Conservation (phyloP, 2,113 vertebrate genomes). For the human (Homo sapiens) region DNA sequence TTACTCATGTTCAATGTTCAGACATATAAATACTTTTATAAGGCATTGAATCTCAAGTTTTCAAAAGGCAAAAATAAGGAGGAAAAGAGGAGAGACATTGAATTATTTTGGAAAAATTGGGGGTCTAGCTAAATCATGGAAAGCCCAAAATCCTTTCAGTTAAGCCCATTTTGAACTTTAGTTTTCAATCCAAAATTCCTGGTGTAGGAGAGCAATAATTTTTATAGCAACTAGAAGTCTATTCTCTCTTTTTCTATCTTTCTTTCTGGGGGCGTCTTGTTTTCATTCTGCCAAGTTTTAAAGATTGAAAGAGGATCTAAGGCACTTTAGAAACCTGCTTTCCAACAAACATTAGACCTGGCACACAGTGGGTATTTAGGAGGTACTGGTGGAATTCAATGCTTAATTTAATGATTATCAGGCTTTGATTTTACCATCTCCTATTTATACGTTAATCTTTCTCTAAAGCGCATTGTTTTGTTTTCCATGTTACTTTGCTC, state of each 20-base stretch:
- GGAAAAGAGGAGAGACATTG: not conserved
- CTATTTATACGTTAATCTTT: not conserved
- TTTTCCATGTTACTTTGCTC: slow-evolving; percentile 15
- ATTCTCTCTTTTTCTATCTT: not conserved
- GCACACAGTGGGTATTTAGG: not conserved
- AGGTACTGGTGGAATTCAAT: not conserved
- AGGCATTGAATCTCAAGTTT: not conserved
- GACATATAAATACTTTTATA: not conserved
- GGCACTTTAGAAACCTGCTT: not conserved
- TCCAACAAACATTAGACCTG: not conserved
- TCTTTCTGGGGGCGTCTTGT: not conserved
- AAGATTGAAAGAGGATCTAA: not conserved
- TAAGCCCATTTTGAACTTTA: not conserved
- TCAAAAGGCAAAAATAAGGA: slow-evolving; percentile 33
- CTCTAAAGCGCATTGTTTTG: not conserved
- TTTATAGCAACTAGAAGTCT: not conserved
- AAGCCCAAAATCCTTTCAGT: not conserved
- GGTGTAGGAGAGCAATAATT: not conserved
- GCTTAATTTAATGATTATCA: not conserved
- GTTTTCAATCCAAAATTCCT: slow-evolving; percentile 19
- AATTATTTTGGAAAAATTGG: not conserved
- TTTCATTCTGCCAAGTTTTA: slow-evolving; percentile 6
- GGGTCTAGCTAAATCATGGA: not conserved
- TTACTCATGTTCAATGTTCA: slow-evolving; percentile 12
- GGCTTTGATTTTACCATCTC: not conserved